A percentile compares a stretch with the other conserved stretches of the same genome.
phyloP scores from a whole-genome alignment of 1,140 invertebrate species.

The Drosophila paulistorum region DNA sequence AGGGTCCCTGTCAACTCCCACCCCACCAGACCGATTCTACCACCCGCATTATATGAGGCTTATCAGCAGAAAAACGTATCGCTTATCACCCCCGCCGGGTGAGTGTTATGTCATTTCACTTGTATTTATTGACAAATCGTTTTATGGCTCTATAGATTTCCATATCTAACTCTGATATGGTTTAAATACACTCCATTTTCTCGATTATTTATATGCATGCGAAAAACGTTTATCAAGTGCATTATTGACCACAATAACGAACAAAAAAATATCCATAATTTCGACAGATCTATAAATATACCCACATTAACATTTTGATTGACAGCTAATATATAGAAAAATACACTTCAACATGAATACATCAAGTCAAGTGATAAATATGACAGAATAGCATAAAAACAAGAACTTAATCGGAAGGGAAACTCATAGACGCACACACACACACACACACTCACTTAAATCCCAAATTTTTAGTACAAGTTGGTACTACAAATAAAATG shows the following conservation, averaged over 20 bases:
- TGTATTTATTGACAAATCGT: constrained; percentile 54
- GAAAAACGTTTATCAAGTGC: constrained; percentile 53
- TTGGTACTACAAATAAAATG: constrained; percentile 16
- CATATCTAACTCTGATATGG: constrained; percentile 60
- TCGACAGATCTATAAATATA: constrained; percentile 27
- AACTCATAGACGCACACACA: not conserved
- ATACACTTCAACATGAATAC: not conserved
- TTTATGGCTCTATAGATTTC: constrained; percentile 56
- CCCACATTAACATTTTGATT: constrained; percentile 37
- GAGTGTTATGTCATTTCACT: constrained; percentile 44
- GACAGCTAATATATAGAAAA: constrained; percentile 38
- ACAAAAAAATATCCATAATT: not conserved
- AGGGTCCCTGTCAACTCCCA: not conserved
- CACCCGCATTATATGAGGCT: not conserved
- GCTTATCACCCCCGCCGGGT: not conserved
- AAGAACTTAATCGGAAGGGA: not conserved
- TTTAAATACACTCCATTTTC: constrained; percentile 24
- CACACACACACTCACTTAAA: constrained; percentile 17
- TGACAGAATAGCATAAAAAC: constrained; percentile 27
- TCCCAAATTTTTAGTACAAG: too few relatives aligned
- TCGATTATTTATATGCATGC: constrained; percentile 42
- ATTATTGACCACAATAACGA: constrained; percentile 21
- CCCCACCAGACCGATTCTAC: too few relatives aligned
- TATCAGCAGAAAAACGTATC: not conserved
- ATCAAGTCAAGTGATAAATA: constrained; percentile 30